Percentiles rank a stretch among this genome's conserved stretches.
These are phyloP conservation scores for Dromaius novaehollandiae DNA, from an alignment of 2,113 vertebrate genomes.

Conservation along the genomic window DNA sequence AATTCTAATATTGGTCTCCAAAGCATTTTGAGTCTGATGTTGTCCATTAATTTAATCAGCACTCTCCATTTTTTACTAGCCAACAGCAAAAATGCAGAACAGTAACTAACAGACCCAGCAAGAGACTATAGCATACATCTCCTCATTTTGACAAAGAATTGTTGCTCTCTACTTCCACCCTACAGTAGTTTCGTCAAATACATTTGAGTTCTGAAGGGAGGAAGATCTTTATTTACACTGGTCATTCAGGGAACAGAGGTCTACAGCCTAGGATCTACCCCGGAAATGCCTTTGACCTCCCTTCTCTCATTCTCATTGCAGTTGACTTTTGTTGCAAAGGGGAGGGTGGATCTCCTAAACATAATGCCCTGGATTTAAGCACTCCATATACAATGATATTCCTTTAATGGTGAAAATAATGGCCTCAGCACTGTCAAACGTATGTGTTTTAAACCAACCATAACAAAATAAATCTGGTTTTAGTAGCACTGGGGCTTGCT, in stretches of 20 bases:
- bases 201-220: background rate
- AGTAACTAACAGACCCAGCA: background rate
- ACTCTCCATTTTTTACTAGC: background rate
- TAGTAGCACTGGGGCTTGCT: background rate
- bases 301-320: background rate
- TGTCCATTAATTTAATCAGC: background rate
- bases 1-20: background rate
- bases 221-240: background rate
- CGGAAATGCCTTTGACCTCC: background rate
- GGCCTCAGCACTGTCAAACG: background rate
- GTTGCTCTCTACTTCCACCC: background rate
- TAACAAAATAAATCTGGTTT: constrained; percentile 14
- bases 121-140: rapidly evolving
- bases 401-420: background rate
- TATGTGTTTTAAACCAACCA: background rate
- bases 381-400: background rate
- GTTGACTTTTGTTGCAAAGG: background rate
- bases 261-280: background rate
- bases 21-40: background rate
- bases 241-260: background rate
- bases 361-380: background rate
- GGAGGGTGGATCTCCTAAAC: background rate
- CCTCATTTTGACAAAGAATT: background rate
- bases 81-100: background rate
- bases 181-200: background rate